Evolutionary conservation across 2,888 invertebrate species (phyloP), one percentile per base, ranked within the genome.

Genomic region (Caenorhabditis virilis): DNA sequence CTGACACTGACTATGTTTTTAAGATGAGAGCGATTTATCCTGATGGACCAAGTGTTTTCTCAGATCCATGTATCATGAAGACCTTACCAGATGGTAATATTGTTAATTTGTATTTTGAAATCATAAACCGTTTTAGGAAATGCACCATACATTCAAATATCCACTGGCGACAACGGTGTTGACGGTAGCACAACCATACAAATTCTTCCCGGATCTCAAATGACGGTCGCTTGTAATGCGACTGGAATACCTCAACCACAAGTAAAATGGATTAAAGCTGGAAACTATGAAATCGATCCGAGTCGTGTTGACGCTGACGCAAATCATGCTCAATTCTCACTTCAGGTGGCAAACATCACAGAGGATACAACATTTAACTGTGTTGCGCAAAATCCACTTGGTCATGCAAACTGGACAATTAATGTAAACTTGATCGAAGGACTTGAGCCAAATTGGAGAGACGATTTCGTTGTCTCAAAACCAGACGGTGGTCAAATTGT

Each of bases 331-430:
- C 59, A 64, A 38, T 82, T 81, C 69, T 79, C 79, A 9, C 69
- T 82, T 33, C 68, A 74, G 48, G 76, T 82, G 2, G 65, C 70
- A n/a, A 82, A 82, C 52, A 73, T 82, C 45, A 81, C 78, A 9
- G 80, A 81, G 45, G 77, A 81, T 50, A 77, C 82, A 1, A 76
- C 74, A 6, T 82, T 82, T 72, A 76, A 77, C 45, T 82, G 82
- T 57, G 63, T 81, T 6, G 82, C 82, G 1, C 76, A 79, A 46
- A 82, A 82, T 60, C 79, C 80, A 13, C 65, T 82, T 25, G 82
- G 82, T 38, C 65, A 66, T 6, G 82, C 82, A n/a, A 82, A 82
- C 35, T 82, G 82, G 82, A 82, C 82, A 1, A 82, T 82, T 36
- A 51, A 72, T 26, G 70, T 82, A 6, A 74, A 79, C 23, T 53